phyloP scores from a whole-genome alignment of 37 sponge, comb jelly and placozoan species.

The Theonella swinhoei region DNA sequence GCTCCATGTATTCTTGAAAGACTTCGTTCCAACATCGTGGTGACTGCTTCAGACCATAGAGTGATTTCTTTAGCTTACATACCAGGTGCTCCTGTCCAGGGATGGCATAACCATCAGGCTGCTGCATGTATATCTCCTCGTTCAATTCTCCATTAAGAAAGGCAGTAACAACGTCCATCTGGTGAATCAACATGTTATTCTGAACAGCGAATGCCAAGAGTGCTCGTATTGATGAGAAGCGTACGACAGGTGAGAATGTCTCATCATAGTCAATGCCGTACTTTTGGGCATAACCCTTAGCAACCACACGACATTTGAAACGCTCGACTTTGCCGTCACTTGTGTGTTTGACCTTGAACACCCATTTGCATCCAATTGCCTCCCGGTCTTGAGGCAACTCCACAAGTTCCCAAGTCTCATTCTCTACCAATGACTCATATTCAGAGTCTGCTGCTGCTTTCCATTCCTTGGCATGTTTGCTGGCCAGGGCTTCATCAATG shows the following conservation, averaged over 20 bases:
- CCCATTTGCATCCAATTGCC: constrained; percentile 50
- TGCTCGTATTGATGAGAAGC: constrained; percentile 30
- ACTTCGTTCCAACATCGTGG: constrained; percentile 41
- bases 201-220: constrained; percentile 59
- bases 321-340: constrained; percentile 30
- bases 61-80: constrained; percentile 38
- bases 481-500: constrained; percentile 34
- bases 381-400: constrained; percentile 31
- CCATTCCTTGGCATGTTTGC: constrained; percentile 49
- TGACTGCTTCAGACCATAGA: constrained; percentile 55
- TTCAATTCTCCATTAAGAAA: constrained; percentile 50
- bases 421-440: constrained; percentile 49
- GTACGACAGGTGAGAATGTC: constrained; percentile 59
- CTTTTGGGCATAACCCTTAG: constrained; percentile 50
- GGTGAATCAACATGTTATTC: constrained; percentile 49
- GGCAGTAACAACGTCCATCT: constrained; percentile 66
- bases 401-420: constrained; percentile 53
- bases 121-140: constrained; percentile 61
- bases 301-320: constrained; percentile 46
- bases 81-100: constrained; percentile 37
- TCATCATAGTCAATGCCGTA: constrained; percentile 56
- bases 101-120: constrained; percentile 45
- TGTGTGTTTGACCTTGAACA: constrained; percentile 40
- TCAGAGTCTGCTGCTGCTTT: constrained; percentile 52
- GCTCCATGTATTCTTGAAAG: background rate